These are phyloP conservation scores for Mythimna ferrago DNA, from an alignment of 2,888 invertebrate species.

Conservation along the genomic window DNA sequence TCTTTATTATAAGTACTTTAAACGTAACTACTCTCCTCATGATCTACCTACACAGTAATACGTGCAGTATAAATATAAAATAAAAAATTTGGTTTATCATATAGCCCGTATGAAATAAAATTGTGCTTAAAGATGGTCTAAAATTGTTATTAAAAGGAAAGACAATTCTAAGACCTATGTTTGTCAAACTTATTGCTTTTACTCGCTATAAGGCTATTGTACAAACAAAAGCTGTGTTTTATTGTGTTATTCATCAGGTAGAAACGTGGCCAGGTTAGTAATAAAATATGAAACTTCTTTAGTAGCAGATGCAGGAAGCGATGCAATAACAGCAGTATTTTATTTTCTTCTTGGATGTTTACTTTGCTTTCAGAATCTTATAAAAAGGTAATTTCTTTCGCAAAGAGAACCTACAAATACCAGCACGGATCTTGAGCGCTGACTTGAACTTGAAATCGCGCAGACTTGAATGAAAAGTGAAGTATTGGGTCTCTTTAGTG, in stretches of 20 bases:
- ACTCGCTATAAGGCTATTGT: slow-evolving; percentile 2
- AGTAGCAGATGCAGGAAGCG: slow-evolving; percentile 11
- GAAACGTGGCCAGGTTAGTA: slow-evolving; percentile 1
- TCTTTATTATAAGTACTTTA: too few relatives aligned
- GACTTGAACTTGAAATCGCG: too few relatives aligned
- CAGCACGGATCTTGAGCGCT: too few relatives aligned
- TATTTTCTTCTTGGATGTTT: slow-evolving; percentile 12
- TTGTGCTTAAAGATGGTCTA: too few relatives aligned
- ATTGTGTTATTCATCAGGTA: slow-evolving; percentile 34
- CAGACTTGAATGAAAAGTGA: too few relatives aligned
- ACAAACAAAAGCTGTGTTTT: slow-evolving; percentile 22
- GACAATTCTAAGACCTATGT: background rate
- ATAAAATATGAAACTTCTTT: slow-evolving; percentile 44
- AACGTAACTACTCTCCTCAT: too few relatives aligned
- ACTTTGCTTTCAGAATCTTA: slow-evolving; percentile 18
- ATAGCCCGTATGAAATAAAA: too few relatives aligned
- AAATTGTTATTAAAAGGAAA: too few relatives aligned
- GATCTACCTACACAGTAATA: too few relatives aligned
- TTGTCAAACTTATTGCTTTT: slow-evolving; percentile 1
- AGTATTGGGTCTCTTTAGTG: too few relatives aligned
- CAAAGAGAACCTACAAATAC: background rate
- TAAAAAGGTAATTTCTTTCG: slow-evolving; percentile 1
- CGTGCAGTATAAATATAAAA: too few relatives aligned
- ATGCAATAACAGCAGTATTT: slow-evolving; percentile 23
- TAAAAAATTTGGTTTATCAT: too few relatives aligned